A percentile compares a stretch with the other conserved stretches of the same genome.
Evolutionary conservation across 2,113 vertebrate genomes (phyloP).

Genomic region (Caretta caretta): DNA sequence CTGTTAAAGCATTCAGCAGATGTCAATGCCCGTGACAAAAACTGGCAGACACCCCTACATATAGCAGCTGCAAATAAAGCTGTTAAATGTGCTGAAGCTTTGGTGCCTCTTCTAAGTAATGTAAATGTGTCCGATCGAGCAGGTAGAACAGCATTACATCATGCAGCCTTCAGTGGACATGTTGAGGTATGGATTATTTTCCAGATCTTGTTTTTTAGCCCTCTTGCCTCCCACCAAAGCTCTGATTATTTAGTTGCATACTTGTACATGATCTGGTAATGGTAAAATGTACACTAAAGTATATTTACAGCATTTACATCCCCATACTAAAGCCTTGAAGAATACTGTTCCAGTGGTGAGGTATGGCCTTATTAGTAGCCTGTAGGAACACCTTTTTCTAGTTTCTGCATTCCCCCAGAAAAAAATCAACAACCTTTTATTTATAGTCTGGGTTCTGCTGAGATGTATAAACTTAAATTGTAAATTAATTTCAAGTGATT

Average conservation of each 20-base stretch:
- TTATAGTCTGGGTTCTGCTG: not conserved
- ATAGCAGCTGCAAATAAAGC: constrained; percentile 98
- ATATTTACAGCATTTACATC: not conserved
- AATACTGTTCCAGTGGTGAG: not conserved
- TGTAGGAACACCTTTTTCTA: not conserved
- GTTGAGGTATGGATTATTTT: constrained; percentile 85
- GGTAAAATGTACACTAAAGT: not conserved
- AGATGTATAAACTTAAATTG: not conserved
- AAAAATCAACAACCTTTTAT: not conserved
- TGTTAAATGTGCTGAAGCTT: constrained; percentile 95
- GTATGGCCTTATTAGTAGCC: not conserved
- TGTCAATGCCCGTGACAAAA: constrained; percentile 98
- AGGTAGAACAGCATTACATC: constrained; percentile 95
- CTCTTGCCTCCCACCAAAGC: fast-evolving
- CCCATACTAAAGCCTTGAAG: not conserved
- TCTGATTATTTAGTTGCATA: not conserved
- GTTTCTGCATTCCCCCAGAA: not conserved
- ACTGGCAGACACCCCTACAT: constrained; percentile 98
- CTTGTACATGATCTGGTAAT: not conserved
- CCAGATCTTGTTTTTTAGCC: not conserved
- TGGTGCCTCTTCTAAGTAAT: constrained; percentile 96
- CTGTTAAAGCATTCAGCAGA: constrained; percentile 98
- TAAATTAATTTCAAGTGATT: not conserved
- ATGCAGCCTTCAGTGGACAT: constrained; percentile 97
- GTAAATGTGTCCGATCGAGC: constrained; percentile 97